Conservation (phyloP, 2,113 vertebrate species). For the Hirundichthys speculiger region DNA sequence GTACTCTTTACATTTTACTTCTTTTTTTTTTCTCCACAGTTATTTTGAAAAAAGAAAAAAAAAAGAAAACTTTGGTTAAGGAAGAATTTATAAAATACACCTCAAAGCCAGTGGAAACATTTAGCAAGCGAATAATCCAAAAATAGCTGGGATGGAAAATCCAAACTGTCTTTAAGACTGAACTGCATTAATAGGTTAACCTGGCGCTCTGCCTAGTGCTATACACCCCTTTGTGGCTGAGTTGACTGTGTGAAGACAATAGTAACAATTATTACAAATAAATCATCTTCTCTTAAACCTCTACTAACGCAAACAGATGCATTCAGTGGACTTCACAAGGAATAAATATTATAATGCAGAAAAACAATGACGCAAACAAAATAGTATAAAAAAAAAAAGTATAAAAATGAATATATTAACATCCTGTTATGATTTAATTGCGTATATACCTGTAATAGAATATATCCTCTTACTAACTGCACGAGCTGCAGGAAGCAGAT, state of each 20-base stretch:
- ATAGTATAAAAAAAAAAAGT: no score
- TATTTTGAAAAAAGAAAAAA: background rate
- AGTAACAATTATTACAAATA: background rate
- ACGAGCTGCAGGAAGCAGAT: constrained; percentile 19
- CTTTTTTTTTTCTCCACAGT: no score
- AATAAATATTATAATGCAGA: no score
- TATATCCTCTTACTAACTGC: no score
- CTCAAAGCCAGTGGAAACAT: no score
- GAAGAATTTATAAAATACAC: no score
- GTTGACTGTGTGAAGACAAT: background rate
- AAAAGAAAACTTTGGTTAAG: background rate
- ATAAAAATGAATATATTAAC: no score
- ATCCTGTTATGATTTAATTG: no score
- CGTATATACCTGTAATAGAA: no score
- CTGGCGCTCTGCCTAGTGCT: background rate
- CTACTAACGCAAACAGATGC: background rate
- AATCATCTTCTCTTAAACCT: background rate
- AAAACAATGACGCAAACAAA: no score
- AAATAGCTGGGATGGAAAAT: background rate
- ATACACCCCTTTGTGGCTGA: background rate
- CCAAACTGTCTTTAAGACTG: constrained; percentile 2
- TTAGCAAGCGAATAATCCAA: no score
- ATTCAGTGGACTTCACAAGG: background rate
- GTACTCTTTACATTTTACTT: background rate
- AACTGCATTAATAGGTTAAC: constrained; percentile 4